A percentile compares a stretch with the other conserved stretches of the same genome.
Evolutionary conservation across 2,888 invertebrate species (phyloP).

Genomic region (Monoplex corrugatus): DNA sequence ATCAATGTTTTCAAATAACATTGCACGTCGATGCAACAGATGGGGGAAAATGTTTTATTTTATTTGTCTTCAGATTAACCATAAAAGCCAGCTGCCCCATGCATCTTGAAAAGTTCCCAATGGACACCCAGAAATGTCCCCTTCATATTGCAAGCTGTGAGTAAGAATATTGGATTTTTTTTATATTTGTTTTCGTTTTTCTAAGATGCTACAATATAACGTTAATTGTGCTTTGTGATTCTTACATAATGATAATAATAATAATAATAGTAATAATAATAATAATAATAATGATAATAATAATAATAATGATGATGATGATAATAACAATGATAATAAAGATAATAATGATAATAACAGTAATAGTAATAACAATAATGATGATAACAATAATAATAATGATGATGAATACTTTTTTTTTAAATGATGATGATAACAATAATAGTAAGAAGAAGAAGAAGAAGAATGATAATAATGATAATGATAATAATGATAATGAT

Average conservation of each 20-base stretch:
- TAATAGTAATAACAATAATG: background rate
- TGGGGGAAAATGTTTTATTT: no score
- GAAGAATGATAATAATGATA: background rate
- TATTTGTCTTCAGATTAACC: slow-evolving; percentile 85
- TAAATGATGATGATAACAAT: no score
- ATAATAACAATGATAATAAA: background rate
- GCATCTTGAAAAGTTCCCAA: slow-evolving; percentile 91
- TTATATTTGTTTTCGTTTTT: no score
- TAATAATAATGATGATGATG: background rate
- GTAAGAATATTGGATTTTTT: no score
- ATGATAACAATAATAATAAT: background rate
- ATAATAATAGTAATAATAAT: no score
- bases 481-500: background rate
- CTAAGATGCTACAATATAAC: no score
- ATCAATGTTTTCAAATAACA: no score
- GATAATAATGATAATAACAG: background rate
- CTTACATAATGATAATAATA: no score
- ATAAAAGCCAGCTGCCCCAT: slow-evolving; percentile 92
- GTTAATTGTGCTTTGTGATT: no score
- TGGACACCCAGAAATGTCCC: slow-evolving; percentile 91
- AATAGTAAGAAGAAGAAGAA: background rate
- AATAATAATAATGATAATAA: background rate
- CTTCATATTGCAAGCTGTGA: slow-evolving; percentile 90
- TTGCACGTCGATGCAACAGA: no score
- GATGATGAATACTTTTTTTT: no score